These are phyloP conservation scores for Agrypnia vestita DNA, from an alignment of 1,140 invertebrate species.

Conservation along the genomic window DNA sequence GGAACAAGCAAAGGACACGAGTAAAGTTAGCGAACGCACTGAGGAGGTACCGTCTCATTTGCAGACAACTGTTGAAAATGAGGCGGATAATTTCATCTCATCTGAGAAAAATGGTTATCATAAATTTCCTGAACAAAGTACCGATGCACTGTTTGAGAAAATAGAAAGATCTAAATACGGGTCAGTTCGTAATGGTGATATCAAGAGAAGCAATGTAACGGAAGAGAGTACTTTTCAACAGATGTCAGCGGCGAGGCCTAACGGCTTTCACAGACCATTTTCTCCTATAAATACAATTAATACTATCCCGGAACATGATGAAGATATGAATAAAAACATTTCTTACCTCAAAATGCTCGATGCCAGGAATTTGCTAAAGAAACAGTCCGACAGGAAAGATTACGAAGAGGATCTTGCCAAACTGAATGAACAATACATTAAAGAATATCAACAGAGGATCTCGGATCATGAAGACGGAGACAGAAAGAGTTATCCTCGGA, in stretches of 20 bases:
- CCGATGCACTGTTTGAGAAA: conserved; percentile 48
- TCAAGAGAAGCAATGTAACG: conserved; percentile 16
- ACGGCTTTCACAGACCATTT: conserved; percentile 11
- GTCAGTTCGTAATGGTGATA: conserved; percentile 65
- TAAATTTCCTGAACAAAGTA: conserved; percentile 48
- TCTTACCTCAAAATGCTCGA: conserved; percentile 58
- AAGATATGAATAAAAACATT: conserved; percentile 56
- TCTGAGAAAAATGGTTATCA: conserved; percentile 51
- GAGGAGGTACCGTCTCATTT: conserved; percentile 2
- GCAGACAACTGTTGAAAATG: conserved; percentile 24
- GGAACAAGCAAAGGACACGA: conserved; percentile 39
- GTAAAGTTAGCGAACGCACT: conserved; percentile 13
- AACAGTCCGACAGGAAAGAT: conserved; percentile 46
- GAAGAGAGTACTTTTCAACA: conserved; percentile 44
- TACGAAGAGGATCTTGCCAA: conserved; percentile 47
- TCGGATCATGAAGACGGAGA: conserved; percentile 12
- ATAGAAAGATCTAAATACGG: conserved; percentile 64
- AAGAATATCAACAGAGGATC: conserved; percentile 52
- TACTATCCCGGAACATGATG: conserved; percentile 47
- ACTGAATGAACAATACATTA: conserved; percentile 48
- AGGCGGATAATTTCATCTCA: conserved; percentile 50
- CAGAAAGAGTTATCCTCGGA: conserved; percentile 47
- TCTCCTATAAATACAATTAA: conserved; percentile 8
- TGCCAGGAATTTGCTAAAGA: conserved; percentile 46
- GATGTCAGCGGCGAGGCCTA: neutral